Evolutionary conservation across 1,140 invertebrate species (phyloP).

Genomic region (Bactericera cockerelli): DNA sequence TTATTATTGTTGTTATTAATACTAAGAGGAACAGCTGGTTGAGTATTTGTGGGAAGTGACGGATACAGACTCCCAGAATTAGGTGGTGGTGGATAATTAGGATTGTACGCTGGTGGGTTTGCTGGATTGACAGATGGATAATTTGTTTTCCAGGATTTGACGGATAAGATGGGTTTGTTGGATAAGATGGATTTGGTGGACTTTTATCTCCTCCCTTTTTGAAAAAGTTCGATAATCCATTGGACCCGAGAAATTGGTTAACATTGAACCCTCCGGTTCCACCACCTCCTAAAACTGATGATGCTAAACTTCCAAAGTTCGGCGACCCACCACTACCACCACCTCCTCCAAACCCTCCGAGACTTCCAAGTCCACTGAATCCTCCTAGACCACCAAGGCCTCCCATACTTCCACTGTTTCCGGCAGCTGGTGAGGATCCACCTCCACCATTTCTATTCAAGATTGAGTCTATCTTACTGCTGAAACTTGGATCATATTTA

Average conservation of each 20-base stretch:
- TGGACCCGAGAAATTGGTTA: background rate
- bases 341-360: background rate
- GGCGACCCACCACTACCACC: background rate
- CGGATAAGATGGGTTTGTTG: background rate
- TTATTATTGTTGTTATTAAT: background rate
- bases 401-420: background rate
- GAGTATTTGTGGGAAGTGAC: background rate
- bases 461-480: background rate
- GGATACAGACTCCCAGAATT: slow-evolving; percentile 1
- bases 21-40: background rate
- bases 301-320: background rate
- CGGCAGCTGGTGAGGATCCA: background rate
- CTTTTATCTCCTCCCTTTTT: slow-evolving; percentile 1
- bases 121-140: background rate
- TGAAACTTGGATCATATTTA: slow-evolving; percentile 5
- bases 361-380: background rate
- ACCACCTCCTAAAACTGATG: background rate
- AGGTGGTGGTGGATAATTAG: background rate
- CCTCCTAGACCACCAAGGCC: background rate
- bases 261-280: background rate
- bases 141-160: background rate
- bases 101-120: slow-evolving; percentile 1
- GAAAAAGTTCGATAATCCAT: background rate
- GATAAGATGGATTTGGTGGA: background rate
- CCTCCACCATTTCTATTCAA: background rate